Base-by-base conservation (phyloP, 92 coral and sea anemone genomes). In the Umimayanthus chanpuru region DNA sequence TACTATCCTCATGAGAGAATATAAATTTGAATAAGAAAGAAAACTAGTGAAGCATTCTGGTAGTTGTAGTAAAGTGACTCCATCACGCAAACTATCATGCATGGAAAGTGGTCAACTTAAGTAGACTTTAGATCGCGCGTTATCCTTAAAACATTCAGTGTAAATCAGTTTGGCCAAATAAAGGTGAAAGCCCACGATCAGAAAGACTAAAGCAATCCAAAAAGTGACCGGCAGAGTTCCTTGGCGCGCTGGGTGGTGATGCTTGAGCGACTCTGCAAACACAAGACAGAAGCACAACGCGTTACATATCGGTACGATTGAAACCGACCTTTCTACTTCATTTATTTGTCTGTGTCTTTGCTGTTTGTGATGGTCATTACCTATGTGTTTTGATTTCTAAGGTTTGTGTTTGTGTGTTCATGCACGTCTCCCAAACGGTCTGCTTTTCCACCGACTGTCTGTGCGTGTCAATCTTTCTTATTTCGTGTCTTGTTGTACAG, bases 141-240 rank as follows among this genome's bases (percentile, higher is more conserved):
- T 85, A 68, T 91, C 93, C 81, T 92, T 95, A 44, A 93, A 95
- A 61, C 99, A 97, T 85, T 97, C 99, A 2, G 97, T 91, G 86
- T 95, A 97, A 41, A 97, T 94, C 23, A 97, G 94, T 76, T 97
- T 97, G 1, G 94, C 99, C 66, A n/a, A n/a, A n/a, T n/a, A n/a
- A n/a, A n/a, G n/a, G n/a, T n/a, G n/a, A n/a, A n/a, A n/a, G n/a
- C 93, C 96, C 6, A 97, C 93, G 73, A 97, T 96, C 9, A 97
- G 85, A 81, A 97, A 93, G 16, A 96, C 97, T 39, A 97, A 82
- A 81, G 96, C 91, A 30, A 94, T 96, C 99, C 99, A 97, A 90
- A 97, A 95, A 40, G 95, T 94, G 84, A 98, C 93, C 2, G 99
- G 99, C 36, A 97, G 92, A 9, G 93, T 88, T 47, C 96, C 90